Conservation (phyloP, 1,140 invertebrate genomes). For the Calliphora vicina region DNA sequence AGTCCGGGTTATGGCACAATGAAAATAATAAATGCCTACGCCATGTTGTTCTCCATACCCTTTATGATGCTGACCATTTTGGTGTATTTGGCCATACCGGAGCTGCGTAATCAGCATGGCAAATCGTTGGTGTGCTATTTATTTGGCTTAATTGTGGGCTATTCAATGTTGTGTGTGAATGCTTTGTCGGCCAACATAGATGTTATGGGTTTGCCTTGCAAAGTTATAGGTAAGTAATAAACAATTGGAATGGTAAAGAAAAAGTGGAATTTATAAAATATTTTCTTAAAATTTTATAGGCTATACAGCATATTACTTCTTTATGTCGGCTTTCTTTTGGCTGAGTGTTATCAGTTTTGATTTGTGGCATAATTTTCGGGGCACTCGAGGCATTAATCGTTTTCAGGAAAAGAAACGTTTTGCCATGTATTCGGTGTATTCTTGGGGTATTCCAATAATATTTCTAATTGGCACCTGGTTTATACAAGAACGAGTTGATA, state of each 20-base stretch:
- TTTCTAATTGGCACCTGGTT: slow-evolving; percentile 63
- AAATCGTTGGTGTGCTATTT: slow-evolving; percentile 78
- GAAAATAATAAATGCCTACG: slow-evolving; percentile 62
- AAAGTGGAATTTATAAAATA: neutral
- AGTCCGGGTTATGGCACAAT: slow-evolving; percentile 44
- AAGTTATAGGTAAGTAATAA: slow-evolving; percentile 41
- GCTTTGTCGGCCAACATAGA: slow-evolving; percentile 60
- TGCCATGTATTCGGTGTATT: slow-evolving; percentile 73
- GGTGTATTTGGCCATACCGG: slow-evolving; percentile 75
- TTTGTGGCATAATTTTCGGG: slow-evolving; percentile 77
- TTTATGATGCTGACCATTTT: slow-evolving; percentile 76
- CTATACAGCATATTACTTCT: slow-evolving; percentile 76
- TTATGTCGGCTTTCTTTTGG: slow-evolving; percentile 80
- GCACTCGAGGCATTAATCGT: slow-evolving; percentile 64
- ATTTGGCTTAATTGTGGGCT: slow-evolving; percentile 69
- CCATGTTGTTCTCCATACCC: slow-evolving; percentile 74
- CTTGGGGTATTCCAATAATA: slow-evolving; percentile 71
- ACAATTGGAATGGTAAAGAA: neutral
- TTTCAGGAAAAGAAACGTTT: slow-evolving; percentile 68
- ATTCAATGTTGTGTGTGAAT: slow-evolving; percentile 67
- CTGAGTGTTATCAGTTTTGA: slow-evolving; percentile 81
- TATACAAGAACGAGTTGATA: slow-evolving; percentile 64
- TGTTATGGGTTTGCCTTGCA: slow-evolving; percentile 42
- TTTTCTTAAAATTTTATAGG: slow-evolving; percentile 53
- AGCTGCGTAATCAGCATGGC: slow-evolving; percentile 77